Conservation (phyloP, 2,113 vertebrate species). For the Rallus limicola region DNA sequence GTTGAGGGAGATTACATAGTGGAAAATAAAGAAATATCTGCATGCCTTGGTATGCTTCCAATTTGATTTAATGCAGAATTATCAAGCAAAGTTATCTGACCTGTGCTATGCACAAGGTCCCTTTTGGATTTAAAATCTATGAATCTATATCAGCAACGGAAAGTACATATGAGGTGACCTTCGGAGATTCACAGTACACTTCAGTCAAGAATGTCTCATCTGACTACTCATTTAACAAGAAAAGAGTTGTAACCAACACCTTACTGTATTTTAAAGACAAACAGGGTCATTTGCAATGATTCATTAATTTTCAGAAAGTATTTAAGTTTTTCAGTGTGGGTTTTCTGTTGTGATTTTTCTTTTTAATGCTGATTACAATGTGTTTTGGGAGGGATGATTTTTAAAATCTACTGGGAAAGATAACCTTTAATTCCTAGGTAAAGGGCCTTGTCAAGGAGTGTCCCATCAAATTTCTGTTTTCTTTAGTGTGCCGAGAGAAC, state of each 20-base stretch:
- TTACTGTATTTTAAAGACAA: neutral
- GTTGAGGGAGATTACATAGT: neutral
- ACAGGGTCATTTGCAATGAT: neutral
- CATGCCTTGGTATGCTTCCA: neutral
- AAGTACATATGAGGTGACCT: conserved; percentile 18
- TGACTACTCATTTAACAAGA: neutral
- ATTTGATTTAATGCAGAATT: conserved; percentile 34
- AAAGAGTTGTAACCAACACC: neutral
- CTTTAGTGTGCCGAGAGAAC: neutral
- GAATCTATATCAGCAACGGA: conserved; percentile 26
- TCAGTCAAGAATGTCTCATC: neutral
- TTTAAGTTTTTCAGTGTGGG: neutral
- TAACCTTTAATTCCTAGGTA: neutral
- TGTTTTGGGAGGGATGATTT: neutral
- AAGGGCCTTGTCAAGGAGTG: neutral
- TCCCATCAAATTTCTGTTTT: neutral
- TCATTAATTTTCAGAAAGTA: neutral
- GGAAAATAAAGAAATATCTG: conserved; percentile 9
- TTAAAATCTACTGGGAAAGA: neutral
- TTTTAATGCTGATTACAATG: neutral
- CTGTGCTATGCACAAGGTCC: neutral
- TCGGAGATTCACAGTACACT: neutral
- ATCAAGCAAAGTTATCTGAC: conserved; percentile 40
- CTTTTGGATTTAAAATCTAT: conserved; percentile 48
- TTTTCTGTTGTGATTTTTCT: neutral